Conservation (phyloP, 1,140 invertebrate genomes). For the Dermatophagoides farinae region DNA sequence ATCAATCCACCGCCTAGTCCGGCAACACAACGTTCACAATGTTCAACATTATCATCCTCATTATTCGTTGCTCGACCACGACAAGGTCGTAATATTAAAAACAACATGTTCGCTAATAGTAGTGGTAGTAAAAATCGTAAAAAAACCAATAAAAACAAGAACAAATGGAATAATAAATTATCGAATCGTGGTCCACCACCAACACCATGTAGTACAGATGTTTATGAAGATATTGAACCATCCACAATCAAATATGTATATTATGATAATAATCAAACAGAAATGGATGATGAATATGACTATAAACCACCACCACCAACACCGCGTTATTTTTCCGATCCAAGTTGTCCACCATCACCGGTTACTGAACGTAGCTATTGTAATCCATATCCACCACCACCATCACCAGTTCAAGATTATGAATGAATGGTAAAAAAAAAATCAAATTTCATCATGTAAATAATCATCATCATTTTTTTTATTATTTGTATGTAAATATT, state of each 20-base stretch:
- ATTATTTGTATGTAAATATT: neutral
- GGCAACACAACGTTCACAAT: slow-evolving; percentile 36
- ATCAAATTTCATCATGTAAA: neutral
- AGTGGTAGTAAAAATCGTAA: neutral
- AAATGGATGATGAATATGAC: slow-evolving; percentile 17
- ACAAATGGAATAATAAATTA: slow-evolving; percentile 23
- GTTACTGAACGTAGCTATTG: slow-evolving; percentile 40
- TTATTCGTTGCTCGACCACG: neutral
- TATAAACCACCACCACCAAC: slow-evolving; percentile 48
- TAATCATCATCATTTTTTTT: neutral
- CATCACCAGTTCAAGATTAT: neutral
- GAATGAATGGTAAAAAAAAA: neutral
- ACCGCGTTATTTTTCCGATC: slow-evolving; percentile 38
- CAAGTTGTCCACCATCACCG: slow-evolving; percentile 50
- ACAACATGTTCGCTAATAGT: neutral
- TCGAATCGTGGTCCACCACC: slow-evolving; percentile 55
- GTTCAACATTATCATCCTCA: slow-evolving; percentile 19
- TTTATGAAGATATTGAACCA: slow-evolving; percentile 50
- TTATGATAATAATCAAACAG: slow-evolving; percentile 16
- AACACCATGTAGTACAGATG: slow-evolving; percentile 79
- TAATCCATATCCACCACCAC: neutral
- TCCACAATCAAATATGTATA: slow-evolving; percentile 14
- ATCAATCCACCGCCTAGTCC: slow-evolving; percentile 75
- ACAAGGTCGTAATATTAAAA: slow-evolving; percentile 26
- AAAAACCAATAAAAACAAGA: neutral